These are phyloP conservation scores for Didymodactylos carnosus DNA, from an alignment of 2,888 invertebrate genomes.

Conservation along the genomic window DNA sequence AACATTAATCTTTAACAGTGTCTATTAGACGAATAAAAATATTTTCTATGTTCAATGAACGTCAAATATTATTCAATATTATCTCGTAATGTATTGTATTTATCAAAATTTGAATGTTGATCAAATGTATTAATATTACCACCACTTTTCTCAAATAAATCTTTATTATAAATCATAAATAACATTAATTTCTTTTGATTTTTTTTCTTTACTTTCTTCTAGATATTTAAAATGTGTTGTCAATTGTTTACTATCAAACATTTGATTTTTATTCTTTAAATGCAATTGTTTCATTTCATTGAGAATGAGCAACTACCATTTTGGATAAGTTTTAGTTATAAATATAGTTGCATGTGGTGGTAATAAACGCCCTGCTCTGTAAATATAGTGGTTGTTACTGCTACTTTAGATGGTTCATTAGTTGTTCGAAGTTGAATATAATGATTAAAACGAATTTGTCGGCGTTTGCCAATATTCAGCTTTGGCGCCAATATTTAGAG, in stretches of 20 bases:
- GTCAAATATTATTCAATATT: no score
- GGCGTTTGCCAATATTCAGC: no score
- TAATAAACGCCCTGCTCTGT: no score
- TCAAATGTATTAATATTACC: background rate
- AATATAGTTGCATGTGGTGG: conserved; percentile 51
- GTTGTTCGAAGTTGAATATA: conserved; percentile 35
- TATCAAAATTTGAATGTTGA: background rate
- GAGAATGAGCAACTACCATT: conserved; percentile 76
- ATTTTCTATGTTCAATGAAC: no score
- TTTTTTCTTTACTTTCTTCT: conserved; percentile 56
- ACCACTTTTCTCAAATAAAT: background rate
- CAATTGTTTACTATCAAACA: conserved; percentile 84
- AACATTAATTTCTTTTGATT: conserved; percentile 94
- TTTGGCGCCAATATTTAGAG: no score
- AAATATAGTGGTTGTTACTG: conserved; percentile 29
- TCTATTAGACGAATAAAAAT: no score
- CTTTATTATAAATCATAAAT: conserved; percentile 45
- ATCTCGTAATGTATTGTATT: no score
- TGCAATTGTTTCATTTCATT: conserved; percentile 50
- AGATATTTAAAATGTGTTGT: conserved; percentile 49
- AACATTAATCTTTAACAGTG: no score
- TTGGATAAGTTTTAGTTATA: conserved; percentile 83
- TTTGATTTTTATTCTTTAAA: conserved; percentile 34
- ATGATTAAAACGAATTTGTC: no score
- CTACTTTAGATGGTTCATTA: conserved; percentile 43